A percentile compares a stretch with the other conserved stretches of the same genome.
Evolutionary conservation across 2,113 vertebrate species (phyloP).

Genomic region (Phalacrocorax carbo): DNA sequence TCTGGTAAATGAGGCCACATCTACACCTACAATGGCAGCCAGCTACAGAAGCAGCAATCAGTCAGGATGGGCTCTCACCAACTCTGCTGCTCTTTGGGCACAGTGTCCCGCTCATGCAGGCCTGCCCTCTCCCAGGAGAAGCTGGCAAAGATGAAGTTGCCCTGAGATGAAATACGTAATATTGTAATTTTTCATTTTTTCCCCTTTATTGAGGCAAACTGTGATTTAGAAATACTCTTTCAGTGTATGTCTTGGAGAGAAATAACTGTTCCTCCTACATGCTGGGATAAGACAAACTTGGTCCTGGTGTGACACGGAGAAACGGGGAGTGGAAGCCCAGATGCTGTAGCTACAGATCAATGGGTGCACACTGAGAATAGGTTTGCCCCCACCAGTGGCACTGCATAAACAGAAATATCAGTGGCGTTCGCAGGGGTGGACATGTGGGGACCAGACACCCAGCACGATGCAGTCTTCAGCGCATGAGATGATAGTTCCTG

Average conservation of each 20-base stretch:
- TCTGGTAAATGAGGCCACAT: neutral
- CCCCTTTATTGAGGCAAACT: neutral
- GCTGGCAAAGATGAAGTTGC: neutral
- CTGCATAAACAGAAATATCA: neutral
- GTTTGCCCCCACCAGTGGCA: neutral
- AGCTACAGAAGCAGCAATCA: neutral
- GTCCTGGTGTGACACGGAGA: neutral
- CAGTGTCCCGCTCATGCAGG: rapidly evolving
- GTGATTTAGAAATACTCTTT: neutral
- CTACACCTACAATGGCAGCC: neutral
- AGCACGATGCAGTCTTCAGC: neutral
- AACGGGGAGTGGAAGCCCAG: neutral
- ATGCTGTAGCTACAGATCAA: neutral
- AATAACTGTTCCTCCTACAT: neutral
- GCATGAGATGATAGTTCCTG: neutral
- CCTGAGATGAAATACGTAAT: neutral
- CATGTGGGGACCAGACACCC: rapidly evolving
- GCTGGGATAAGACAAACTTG: neutral
- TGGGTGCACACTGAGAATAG: no score
- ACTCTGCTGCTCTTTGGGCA: neutral
- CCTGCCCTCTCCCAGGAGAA: neutral
- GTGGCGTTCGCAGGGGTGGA: rapidly evolving
- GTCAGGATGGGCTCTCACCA: neutral
- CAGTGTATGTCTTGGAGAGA: neutral
- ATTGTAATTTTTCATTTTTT: neutral